A percentile compares a stretch with the other conserved stretches of the same genome.
Conservation (phyloP, 2,888 invertebrate genomes). For the Drosophila mettleri region DNA sequence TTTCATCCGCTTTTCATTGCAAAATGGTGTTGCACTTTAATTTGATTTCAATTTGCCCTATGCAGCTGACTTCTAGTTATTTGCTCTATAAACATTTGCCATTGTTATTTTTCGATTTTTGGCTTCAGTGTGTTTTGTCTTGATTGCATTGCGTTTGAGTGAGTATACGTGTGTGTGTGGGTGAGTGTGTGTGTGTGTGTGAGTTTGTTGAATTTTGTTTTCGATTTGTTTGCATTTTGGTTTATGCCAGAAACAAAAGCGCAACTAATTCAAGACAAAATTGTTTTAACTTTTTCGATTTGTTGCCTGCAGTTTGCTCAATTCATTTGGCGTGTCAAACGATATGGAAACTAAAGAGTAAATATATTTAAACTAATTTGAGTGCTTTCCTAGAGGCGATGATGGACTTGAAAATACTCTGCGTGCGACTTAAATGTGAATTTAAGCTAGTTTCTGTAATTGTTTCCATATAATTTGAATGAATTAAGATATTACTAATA, state of each 20-base stretch:
- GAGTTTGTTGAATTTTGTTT: constrained; percentile 43
- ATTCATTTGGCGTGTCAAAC: constrained; percentile 5
- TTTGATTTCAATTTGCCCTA: constrained; percentile 63
- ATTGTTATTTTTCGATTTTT: constrained; percentile 39
- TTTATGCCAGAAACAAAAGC: constrained; percentile 16
- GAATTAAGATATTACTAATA: no score
- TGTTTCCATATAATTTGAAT: background rate
- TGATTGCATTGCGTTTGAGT: constrained; percentile 41
- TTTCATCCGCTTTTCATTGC: constrained; percentile 59
- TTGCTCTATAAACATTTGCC: constrained; percentile 27
- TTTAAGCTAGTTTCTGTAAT: background rate
- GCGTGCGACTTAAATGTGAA: background rate
- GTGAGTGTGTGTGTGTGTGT: background rate
- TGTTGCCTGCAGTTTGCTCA: background rate
- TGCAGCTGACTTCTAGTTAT: constrained; percentile 1
- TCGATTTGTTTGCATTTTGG: constrained; percentile 44
- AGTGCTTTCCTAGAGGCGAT: background rate
- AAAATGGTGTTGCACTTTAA: constrained; percentile 64
- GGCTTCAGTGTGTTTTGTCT: constrained; percentile 44
- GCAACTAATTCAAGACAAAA: constrained; percentile 42
- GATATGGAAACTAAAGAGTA: background rate
- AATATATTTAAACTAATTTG: background rate
- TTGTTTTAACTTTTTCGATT: constrained; percentile 4
- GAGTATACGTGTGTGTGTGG: no score
- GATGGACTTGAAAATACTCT: background rate